A percentile compares a stretch with the other conserved stretches of the same genome.
Evolutionary conservation across 2,113 vertebrate genomes (phyloP).

Genomic region (Siphamia tubifer): DNA sequence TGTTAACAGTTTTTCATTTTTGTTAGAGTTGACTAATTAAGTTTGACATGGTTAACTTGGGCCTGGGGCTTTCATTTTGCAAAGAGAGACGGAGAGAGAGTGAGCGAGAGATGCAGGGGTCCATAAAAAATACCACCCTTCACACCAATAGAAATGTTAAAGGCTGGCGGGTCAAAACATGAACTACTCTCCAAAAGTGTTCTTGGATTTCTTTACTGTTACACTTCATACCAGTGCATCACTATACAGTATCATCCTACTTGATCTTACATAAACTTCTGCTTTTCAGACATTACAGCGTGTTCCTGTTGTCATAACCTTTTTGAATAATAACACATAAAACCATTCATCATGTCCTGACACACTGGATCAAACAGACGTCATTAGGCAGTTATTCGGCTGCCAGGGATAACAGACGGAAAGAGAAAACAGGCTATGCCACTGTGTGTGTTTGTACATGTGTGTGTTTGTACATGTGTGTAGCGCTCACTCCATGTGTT

Average conservation of each 20-base stretch:
- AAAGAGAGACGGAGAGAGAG: neutral
- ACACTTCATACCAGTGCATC: neutral
- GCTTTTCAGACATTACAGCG: conserved; percentile 37
- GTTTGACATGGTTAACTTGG: conserved; percentile 11
- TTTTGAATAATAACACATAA: conserved; percentile 65
- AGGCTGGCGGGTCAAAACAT: neutral
- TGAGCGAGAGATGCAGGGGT: neutral
- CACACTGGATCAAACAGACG: conserved; percentile 34
- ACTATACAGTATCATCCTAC: neutral
- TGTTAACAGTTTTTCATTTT: conserved; percentile 8
- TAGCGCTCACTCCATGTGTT: neutral
- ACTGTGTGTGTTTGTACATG: neutral
- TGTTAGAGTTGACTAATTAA: conserved; percentile 23
- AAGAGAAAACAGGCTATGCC: conserved; percentile 25
- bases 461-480: neutral
- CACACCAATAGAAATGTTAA: neutral
- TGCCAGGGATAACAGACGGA: conserved; percentile 64
- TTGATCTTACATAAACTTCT: conserved; percentile 27
- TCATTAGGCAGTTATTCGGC: conserved; percentile 52
- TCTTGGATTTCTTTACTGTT: no score
- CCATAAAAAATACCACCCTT: neutral
- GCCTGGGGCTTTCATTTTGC: neutral
- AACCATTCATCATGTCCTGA: conserved; percentile 62
- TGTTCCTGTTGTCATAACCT: conserved; percentile 52
- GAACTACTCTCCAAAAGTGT: no score